Base-by-base conservation (phyloP, 2,797 vertebrate genomes). In the Pitangus sulphuratus region DNA sequence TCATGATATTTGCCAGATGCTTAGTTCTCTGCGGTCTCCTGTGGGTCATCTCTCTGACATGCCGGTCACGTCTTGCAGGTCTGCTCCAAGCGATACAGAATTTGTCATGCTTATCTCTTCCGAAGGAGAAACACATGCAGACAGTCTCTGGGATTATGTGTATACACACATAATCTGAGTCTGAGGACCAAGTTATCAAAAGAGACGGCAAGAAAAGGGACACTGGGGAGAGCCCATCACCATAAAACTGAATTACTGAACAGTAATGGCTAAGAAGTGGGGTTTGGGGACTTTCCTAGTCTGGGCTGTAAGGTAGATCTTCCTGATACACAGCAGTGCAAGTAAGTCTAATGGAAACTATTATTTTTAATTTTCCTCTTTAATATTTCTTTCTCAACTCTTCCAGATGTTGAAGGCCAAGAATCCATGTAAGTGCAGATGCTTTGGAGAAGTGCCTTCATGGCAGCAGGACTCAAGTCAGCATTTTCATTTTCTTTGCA, bases 101-200 rank as follows among this genome's bases (percentile, higher is more conserved):
- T 78, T 68, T 75, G 50, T 65, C 50, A 15, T 6, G 14, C 44
- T 92, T 51, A 21, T 48, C 56, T 42, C 51, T 84, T 80, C 1
- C 0, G 5, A 85, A 54, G 30, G 45, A 39, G 4, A 79, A 72
- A 44, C 2, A 3, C 0, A 0, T 37, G 64, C 76, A 61, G 25
- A 58, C 9, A 30, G 25, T 5, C 37, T 56, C 39, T 87, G 42
- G 20, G 25, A 79, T 44, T 47, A 64, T 4, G 8, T 33, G 35
- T 28, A 45, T 6, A 9, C 35, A 69, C 4, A 8, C 28, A 42
- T 42, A 42, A 42, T 18, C 40, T 42, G 40, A 42, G 35, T 39
- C 56, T 54, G 56, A 85, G 25, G 56, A 83, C 44, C 3, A 11
- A 51, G 19, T 37, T 82, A 61, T 22, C 37, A 11, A 39, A 87